Base-by-base conservation (phyloP, 2,888 invertebrate genomes). In the Caenorhabditis angaria region DNA sequence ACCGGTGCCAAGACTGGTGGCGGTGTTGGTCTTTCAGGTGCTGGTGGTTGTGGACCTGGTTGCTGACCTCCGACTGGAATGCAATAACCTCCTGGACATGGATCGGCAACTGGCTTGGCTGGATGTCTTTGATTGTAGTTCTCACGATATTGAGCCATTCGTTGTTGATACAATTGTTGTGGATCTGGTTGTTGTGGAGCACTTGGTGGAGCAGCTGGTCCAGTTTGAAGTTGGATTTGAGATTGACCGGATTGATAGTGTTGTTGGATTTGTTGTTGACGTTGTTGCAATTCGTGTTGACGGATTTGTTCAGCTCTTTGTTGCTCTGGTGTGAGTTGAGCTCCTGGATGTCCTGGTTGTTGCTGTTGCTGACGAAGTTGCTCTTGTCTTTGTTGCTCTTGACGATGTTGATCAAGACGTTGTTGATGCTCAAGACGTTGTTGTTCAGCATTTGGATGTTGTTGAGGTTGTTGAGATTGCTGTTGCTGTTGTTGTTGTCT, bases 101-200 rank as follows among this genome's bases (percentile, higher is more conserved):
- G 83, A 25, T 71, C 81, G 27, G 83, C 81, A 41, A 70, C 67
- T 32, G 75, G 78, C 24, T 76, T 68, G 50, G 83, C 83, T 60
- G 83, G 83, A 77, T 83, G 82, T 57, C 82, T 72, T 65, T 78
- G 79, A 50, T 79, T 74, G 62, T 65, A 76, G 70, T 79, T 79
- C 32, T 77, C 77, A 14, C 75, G 72, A 58, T 79, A 77, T 54
- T 79, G 79, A 14, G 76, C 60, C 80, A 80, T 77, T 69, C 77
- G 72, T 59, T 80, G 76, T 32, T 77, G 77, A 55, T 80, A 80
- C 53, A 74, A 77, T 48, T 75, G 75, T 27, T 78, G 71, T 28
- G 72, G 67, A 28, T 80, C 77, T 47, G 59, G 61, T 48, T 29
- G 60, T 58, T 62, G 67, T 41, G 60, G 68, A 50, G 61, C 65